phyloP scores from a whole-genome alignment of 2,113 vertebrate species.

The Piprites chloris region DNA sequence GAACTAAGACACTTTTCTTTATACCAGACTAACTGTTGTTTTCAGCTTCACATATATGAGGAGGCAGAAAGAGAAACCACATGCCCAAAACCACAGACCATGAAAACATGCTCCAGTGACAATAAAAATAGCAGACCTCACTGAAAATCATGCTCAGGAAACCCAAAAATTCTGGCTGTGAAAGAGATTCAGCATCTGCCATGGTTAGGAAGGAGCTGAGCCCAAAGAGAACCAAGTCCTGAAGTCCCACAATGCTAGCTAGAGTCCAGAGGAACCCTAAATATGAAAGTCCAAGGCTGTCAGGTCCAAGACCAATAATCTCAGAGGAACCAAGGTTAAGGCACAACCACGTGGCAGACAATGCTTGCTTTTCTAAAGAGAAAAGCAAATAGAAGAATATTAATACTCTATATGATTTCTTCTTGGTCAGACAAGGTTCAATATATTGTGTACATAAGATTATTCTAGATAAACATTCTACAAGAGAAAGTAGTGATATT shows the following conservation, averaged over 20 bases:
- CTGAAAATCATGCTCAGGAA: neutral
- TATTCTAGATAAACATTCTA: neutral
- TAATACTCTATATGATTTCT: neutral
- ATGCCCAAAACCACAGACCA: neutral
- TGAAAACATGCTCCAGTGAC: neutral
- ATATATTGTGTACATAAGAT: neutral
- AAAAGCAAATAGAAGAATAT: neutral
- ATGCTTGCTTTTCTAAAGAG: neutral
- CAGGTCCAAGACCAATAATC: neutral
- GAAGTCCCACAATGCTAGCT: neutral
- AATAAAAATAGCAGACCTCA: conserved; percentile 1
- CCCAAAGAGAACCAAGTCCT: neutral
- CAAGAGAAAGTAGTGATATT: neutral
- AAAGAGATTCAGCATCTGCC: neutral
- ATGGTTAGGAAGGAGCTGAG: neutral
- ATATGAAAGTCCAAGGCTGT: neutral
- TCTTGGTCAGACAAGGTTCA: neutral
- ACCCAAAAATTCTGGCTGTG: neutral
- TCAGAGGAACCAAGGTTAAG: neutral
- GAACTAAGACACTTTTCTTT: neutral
- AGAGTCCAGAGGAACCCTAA: neutral
- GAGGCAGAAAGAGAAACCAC: neutral
- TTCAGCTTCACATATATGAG: neutral
- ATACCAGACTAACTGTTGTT: neutral
- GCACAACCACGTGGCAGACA: neutral